Evolutionary conservation across 2,888 invertebrate genomes (phyloP).

Genomic region (Pegoplata infirma): DNA sequence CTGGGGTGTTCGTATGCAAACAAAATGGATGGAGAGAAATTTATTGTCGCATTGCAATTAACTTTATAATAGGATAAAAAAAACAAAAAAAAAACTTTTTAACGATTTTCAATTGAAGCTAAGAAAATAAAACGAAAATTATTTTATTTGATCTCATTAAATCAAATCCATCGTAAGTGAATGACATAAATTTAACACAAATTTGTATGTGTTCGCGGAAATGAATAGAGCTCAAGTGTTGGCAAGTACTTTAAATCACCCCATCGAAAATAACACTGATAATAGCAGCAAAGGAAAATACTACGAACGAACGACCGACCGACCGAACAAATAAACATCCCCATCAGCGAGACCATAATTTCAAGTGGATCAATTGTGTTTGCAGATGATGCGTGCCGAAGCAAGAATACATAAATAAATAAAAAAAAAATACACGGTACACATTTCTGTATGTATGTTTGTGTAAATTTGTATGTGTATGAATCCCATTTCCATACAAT

Average conservation of each 20-base stretch:
- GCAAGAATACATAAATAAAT: slow-evolving; percentile 24
- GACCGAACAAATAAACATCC: slow-evolving; percentile 6
- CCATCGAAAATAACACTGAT: slow-evolving; percentile 8
- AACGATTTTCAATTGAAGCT: slow-evolving; percentile 59
- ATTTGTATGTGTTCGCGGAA: slow-evolving; percentile 39
- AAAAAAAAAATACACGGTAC: no score
- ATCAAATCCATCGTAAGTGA: slow-evolving; percentile 27
- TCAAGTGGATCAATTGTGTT: slow-evolving; percentile 49
- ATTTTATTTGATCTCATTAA: slow-evolving; percentile 60
- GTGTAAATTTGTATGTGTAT: not conserved
- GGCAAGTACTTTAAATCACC: slow-evolving; percentile 54
- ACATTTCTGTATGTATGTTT: slow-evolving; percentile 17
- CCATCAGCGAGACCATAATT: not conserved
- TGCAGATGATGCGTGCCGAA: slow-evolving; percentile 50
- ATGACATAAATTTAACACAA: slow-evolving; percentile 9
- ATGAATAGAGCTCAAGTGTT: slow-evolving; percentile 55
- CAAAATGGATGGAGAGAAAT: slow-evolving; percentile 25
- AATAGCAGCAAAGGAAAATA: slow-evolving; percentile 12
- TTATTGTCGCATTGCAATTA: slow-evolving; percentile 61
- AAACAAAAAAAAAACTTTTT: no score
- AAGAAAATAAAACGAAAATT: slow-evolving; percentile 50
- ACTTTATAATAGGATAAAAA: slow-evolving; percentile 61
- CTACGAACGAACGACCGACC: no score
- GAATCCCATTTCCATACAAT: slow-evolving; percentile 59
- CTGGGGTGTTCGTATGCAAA: not conserved